A percentile compares a stretch with the other conserved stretches of the same genome.
Conservation (phyloP, 2,888 invertebrate species). For the Hymenopus coronatus region DNA sequence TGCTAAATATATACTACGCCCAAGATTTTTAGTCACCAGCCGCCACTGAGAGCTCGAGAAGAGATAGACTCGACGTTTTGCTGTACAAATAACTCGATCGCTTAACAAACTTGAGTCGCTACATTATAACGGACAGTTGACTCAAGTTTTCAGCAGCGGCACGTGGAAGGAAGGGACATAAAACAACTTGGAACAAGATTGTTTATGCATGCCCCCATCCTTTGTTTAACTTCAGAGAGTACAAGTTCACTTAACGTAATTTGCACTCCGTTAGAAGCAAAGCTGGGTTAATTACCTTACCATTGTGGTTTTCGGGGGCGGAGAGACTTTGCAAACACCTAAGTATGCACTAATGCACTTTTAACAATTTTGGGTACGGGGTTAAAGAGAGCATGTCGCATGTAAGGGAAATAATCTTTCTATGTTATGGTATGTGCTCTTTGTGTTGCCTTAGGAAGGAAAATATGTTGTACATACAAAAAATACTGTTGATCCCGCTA, state of each 20-base stretch:
- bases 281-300: not conserved
- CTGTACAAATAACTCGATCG: too few species aligned
- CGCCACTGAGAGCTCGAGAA: too few species aligned
- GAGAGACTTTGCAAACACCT: not conserved
- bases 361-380: not conserved
- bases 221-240: not conserved
- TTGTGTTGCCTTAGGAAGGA: too few species aligned
- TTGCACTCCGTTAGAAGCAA: not conserved
- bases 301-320: not conserved
- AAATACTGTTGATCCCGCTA: too few species aligned
- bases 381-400: not conserved
- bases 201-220: not conserved
- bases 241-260: not conserved
- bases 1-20: too few species aligned
- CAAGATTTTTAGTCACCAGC: too few species aligned
- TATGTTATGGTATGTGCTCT: too few species aligned
- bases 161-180: too few species aligned
- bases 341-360: not conserved
- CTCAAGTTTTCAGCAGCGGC: not conserved
- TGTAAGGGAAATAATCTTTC: not conserved
- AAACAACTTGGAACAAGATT: not conserved
- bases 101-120: too few species aligned
- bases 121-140: not conserved
- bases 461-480: too few species aligned
- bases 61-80: too few species aligned